Evolutionary conservation across 2,888 invertebrate genomes (phyloP), one percentile per base, ranked within the genome.

Genomic region (Acanthosepion lycidas): DNA sequence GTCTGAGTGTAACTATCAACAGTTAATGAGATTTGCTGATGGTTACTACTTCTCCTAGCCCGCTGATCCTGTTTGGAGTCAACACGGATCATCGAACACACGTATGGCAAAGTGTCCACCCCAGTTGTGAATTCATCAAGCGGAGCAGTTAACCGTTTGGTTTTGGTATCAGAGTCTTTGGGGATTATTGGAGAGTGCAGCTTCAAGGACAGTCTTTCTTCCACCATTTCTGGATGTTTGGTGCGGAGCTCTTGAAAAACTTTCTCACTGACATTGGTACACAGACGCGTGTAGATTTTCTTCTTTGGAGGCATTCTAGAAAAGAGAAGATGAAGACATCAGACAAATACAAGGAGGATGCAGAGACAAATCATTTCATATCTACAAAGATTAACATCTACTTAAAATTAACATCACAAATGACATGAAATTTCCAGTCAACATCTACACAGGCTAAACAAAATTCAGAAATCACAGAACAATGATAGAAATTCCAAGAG

Each of bases 261-360:
- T 51, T 53, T 48, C 93, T 95, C 49, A 95, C 96, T 28, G 96
- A 96, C 49, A 95, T 95, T 59, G 93, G 94, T 33, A 95, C 51
- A 51, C 95, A 95, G 91, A 94, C 53, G 94, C 48, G 64, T 93
- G 94, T 95, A 93, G n/a, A 93, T 48, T 53, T 93, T 93, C 53
- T 93, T 93, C 51, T 93, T 49, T 51, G 93, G 93, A 28, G 93
- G 93, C 93, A 93, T 93, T 93, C 93, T 93, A 28, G 15, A 93
- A 93, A 51, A 93, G 9, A 93, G 8, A 78, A 33, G 9, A 78
- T 15, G 18, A 78, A 5, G 78, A n/a, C 78, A 78, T n/a, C 33
- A 78, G 78, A 33, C n/a, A 23, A 78, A 28, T 6, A n/a, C 9
- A 5, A 9, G 15, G 33, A 78, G n/a, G n/a, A n/a, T 33, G n/a